Percentiles rank a stretch among this genome's conserved stretches.
phyloP scores from a whole-genome alignment of 2,797 vertebrate species.

The Otolemur crassicaudatus region DNA sequence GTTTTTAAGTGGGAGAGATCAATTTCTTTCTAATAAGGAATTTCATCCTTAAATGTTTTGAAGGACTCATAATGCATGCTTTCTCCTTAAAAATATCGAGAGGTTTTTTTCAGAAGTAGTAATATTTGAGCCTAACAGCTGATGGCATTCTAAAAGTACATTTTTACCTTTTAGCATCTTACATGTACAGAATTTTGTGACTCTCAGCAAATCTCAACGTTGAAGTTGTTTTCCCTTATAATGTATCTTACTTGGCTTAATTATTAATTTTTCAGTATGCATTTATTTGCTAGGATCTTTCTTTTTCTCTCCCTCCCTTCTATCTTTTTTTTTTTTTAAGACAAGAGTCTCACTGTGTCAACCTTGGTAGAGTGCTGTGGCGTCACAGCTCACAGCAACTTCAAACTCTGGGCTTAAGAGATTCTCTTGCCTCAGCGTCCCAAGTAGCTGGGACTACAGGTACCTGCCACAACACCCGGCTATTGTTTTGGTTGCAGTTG shows the following conservation, averaged over 20 bases:
- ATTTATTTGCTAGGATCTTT: conserved; percentile 56
- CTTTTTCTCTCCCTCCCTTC: neutral
- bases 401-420: too few relatives aligned
- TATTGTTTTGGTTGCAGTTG: too few relatives aligned
- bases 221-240: neutral
- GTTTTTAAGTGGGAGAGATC: conserved; percentile 71
- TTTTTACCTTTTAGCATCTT: neutral
- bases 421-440: too few relatives aligned
- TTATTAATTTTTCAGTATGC: conserved; percentile 53
- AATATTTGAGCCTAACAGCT: conserved; percentile 74
- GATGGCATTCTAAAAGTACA: neutral
- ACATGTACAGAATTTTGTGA: neutral
- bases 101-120: conserved; percentile 69
- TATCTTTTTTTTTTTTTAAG: neutral
- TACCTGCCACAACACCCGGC: too few relatives aligned
- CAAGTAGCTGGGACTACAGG: too few relatives aligned
- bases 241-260: neutral
- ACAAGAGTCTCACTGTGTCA: too few relatives aligned
- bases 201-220: neutral
- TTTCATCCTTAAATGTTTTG: conserved; percentile 74
- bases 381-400: too few relatives aligned
- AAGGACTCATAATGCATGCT: neutral
- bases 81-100: conserved; percentile 68
- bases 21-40: conserved; percentile 67
- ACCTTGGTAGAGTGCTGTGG: too few relatives aligned